A percentile compares a stretch with the other conserved stretches of the same genome.
Conservation (phyloP, 1,140 invertebrate species). For the Chironomus tepperi region DNA sequence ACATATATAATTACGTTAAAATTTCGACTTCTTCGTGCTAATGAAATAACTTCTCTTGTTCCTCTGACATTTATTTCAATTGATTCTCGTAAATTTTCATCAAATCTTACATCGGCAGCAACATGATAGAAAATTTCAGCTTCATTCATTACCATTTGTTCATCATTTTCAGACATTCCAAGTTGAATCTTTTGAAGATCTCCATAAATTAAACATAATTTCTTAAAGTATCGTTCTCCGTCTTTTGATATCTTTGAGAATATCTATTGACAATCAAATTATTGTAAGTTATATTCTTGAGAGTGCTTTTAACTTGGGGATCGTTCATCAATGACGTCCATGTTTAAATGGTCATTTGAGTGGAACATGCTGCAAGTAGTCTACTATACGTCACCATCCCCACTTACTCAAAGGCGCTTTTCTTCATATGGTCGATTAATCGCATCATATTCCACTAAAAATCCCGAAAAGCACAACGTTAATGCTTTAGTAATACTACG, state of each 20-base stretch:
- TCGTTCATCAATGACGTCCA: too few relatives aligned
- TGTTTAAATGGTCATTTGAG: too few relatives aligned
- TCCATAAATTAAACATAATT: constrained; percentile 33
- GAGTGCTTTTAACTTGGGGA: not conserved
- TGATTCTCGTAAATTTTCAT: constrained; percentile 55
- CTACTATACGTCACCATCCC: too few relatives aligned
- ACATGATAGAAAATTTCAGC: constrained; percentile 65
- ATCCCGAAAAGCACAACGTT: too few relatives aligned
- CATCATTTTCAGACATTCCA: constrained; percentile 48
- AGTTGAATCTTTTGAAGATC: constrained; percentile 39
- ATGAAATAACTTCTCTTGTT: constrained; percentile 43
- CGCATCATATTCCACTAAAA: too few relatives aligned
- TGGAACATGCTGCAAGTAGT: too few relatives aligned
- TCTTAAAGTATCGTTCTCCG: constrained; percentile 30
- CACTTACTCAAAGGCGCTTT: too few relatives aligned
- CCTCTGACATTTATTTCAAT: constrained; percentile 47
- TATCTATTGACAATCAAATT: not conserved
- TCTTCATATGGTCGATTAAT: too few relatives aligned
- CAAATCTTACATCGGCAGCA: constrained; percentile 74
- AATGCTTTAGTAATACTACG: too few relatives aligned
- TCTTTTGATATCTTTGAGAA: constrained; percentile 39
- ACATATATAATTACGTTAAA: constrained; percentile 51
- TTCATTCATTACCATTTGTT: constrained; percentile 43
- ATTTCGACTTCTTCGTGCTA: constrained; percentile 49
- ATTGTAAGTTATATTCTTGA: not conserved